Evolutionary conservation across 2,888 invertebrate genomes (phyloP), one percentile per base, ranked within the genome.

Genomic region (Lasioglossum villosulum): DNA sequence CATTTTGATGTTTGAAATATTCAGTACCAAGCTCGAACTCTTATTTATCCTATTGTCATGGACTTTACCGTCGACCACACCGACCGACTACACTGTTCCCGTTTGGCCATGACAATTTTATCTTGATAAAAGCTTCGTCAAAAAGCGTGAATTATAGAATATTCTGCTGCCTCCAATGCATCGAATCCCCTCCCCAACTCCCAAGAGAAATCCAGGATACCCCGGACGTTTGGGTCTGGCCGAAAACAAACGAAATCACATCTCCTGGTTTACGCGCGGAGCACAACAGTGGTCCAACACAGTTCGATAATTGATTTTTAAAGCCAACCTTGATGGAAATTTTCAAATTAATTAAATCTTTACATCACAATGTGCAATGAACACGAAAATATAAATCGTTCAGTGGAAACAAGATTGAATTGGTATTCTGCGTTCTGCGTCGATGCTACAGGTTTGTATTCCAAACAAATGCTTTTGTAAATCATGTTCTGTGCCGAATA

Each of bases 141-240:
- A 19, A 16, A 78, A 34, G 23, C 27, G 71, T 30, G 37, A 39
- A 78, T 63, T 27, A 23, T 59, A 75, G 42, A 75, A 76, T 76
- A 76, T 76, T 76, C 56, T n/a, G 48, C 45, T n/a, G 42, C 14
- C 34, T 48, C n/a, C 8, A 63, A 63, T 66, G 66, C 42, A 37
- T 1, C 23, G 34, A 23, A 45, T n/a, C 30, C 30, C 23, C 16
- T 19, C 1, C 19, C 4, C 27, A 37, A 75, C 16, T 59, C n/a
- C 59, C 75, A 27, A 8, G 75, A n/a, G 39, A 71, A 42, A 16
- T 71, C 42, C 23, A 6, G 14, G 12, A 27, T 16, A 5, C 27
- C n/a, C 42, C 4, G 37, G 1, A 42, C 23, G 12, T 68, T 68
- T 4, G 68, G 23, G 23, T 23, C 37, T 37, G 37, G 23, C 12